phyloP scores from a whole-genome alignment of 1,140 invertebrate species.

The Aphidius gifuensis region DNA sequence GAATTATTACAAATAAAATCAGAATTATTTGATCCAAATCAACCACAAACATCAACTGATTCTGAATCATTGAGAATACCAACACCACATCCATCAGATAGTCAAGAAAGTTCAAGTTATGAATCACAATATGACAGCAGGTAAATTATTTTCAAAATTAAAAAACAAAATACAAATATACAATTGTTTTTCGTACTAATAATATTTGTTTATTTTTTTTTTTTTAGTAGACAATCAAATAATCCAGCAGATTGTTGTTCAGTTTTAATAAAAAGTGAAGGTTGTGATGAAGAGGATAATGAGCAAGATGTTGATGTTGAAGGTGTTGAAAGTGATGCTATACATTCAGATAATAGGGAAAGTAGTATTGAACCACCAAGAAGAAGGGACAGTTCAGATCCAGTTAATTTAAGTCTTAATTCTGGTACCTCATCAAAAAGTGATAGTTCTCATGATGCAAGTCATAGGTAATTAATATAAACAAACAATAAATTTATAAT shows the following conservation, averaged over 20 bases:
- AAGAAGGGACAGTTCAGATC: slow-evolving; percentile 60
- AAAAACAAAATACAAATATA: background rate
- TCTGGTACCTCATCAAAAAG: slow-evolving; percentile 50
- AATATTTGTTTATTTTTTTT: background rate
- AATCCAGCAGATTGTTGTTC: slow-evolving; percentile 54
- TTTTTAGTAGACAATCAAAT: slow-evolving; percentile 43
- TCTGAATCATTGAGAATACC: slow-evolving; percentile 50
- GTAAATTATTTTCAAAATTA: slow-evolving; percentile 33
- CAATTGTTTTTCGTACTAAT: background rate
- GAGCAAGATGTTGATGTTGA: slow-evolving; percentile 55
- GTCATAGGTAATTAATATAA: slow-evolving; percentile 39
- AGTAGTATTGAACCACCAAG: slow-evolving; percentile 49
- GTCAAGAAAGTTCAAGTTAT: slow-evolving; percentile 62
- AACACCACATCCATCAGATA: slow-evolving; percentile 53
- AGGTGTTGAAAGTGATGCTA: slow-evolving; percentile 55
- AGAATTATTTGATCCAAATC: slow-evolving; percentile 59
- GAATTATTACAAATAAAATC: slow-evolving; percentile 80
- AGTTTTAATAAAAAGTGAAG: slow-evolving; percentile 55
- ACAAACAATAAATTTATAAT: slow-evolving; percentile 4
- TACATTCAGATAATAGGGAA: slow-evolving; percentile 52
- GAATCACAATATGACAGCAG: slow-evolving; percentile 64
- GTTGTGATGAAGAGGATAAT: slow-evolving; percentile 57
- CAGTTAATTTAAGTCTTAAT: slow-evolving; percentile 70
- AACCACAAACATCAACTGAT: slow-evolving; percentile 45
- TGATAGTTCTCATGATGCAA: slow-evolving; percentile 47